A percentile compares a stretch with the other conserved stretches of the same genome.
phyloP scores from a whole-genome alignment of 1,140 invertebrate species.

The Hestina assimilis region DNA sequence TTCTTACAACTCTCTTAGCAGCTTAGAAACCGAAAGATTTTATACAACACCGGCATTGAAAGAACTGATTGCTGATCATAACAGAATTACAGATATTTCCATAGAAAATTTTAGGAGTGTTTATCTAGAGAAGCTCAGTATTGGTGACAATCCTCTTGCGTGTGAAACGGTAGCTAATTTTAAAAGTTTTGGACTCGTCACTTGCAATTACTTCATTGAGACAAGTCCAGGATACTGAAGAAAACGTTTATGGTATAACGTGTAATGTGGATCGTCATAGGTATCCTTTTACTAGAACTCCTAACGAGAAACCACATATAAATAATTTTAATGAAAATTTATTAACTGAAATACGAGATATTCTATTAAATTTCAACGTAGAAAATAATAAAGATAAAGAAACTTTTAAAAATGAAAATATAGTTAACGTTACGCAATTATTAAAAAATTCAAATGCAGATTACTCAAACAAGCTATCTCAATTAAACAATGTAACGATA shows the following conservation, averaged over 20 bases:
- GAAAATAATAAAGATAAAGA: not conserved
- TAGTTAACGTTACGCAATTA: not conserved
- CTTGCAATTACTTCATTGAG: conserved; percentile 16
- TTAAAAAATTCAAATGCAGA: not conserved
- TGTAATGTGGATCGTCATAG: conserved; percentile 1
- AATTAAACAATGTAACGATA: not conserved
- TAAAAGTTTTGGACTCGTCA: not conserved
- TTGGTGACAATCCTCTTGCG: conserved; percentile 37
- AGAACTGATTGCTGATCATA: conserved; percentile 32
- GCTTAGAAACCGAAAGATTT: conserved; percentile 29
- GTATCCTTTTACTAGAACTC: not conserved
- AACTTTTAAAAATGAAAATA: not conserved
- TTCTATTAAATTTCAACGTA: conserved; percentile 6
- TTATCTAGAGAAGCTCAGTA: conserved; percentile 29
- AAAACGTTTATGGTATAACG: conserved; percentile 15
- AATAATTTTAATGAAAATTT: conserved; percentile 4
- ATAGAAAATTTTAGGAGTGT: conserved; percentile 19
- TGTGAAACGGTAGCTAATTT: conserved; percentile 30
- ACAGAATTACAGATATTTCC: conserved; percentile 27
- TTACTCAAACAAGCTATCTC: not conserved
- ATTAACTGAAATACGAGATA: conserved; percentile 18
- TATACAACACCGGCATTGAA: conserved; percentile 26
- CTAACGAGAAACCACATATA: not conserved
- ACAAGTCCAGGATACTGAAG: not conserved
- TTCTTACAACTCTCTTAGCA: conserved; percentile 31